Evolutionary conservation across 2,888 invertebrate genomes (phyloP), one percentile per base, ranked within the genome.

Genomic region (Pandemis cinnamomeana): DNA sequence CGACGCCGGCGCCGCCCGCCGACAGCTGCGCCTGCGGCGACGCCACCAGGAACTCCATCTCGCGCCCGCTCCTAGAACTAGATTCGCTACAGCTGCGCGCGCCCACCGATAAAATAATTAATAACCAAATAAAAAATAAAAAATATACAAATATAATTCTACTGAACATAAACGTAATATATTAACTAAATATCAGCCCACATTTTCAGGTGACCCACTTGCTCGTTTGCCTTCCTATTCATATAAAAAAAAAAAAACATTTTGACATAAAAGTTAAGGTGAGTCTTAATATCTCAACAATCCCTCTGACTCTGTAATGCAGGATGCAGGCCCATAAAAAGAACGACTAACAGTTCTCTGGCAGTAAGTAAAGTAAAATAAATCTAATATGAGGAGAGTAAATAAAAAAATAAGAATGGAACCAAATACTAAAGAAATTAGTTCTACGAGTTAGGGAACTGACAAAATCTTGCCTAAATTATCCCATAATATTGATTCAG

Each of bases 1-100:
- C 95, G 68, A 86, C 90, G 10, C 84, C 85, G 13, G 80, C 79
- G 41, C 89, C 89, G 42, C 81, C 84, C 5, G 87, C 86, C 4
- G 86, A 86, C 71, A 91, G 83, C 78, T 94, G 93, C 46, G 89
- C 82, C 78, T 94, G 93, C 75, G 95, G 95, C 0, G 97, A 96
- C 72, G 96, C 95, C 70, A 96, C 91, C 80, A 95, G 94, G 87
- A 96, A 96, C 85, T 96, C 96, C 82, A 96, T 89, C 84, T 96
- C 96, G n/a, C 95, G 95, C 0, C 96, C 96, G 80, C 95, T 95
- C 84, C 96, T 96, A 85, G 80, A 88, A 89, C 80, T 84, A 77
- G 87, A 86, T 76, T 80, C 75, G 86, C 87, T 90, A 87, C 83
- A 86, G 81, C 82, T 78, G 77, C 79, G 80, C 77, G 78, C 78